These are phyloP conservation scores for Sussaba pulchella DNA, from an alignment of 2,888 invertebrate species.

Conservation along the genomic window DNA sequence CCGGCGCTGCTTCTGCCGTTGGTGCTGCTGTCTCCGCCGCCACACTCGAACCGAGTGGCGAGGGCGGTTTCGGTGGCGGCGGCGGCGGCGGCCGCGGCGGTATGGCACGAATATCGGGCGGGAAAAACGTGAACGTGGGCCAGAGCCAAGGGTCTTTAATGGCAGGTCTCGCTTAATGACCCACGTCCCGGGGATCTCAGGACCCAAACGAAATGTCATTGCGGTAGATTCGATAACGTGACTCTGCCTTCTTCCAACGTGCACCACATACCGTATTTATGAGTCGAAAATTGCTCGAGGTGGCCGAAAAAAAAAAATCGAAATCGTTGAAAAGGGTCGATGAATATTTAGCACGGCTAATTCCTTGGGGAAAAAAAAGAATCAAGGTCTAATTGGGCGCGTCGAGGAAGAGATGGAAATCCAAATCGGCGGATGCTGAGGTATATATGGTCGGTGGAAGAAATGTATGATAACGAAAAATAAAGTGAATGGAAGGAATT, in stretches of 20 bases:
- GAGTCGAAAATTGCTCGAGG: conserved; percentile 1
- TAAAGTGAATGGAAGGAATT: too few relatives aligned
- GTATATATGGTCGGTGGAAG: too few relatives aligned
- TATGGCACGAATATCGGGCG: conserved; percentile 45
- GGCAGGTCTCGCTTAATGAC: conserved; percentile 82
- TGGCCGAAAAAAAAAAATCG: neutral
- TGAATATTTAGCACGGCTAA: neutral
- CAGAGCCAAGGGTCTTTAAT: conserved; percentile 78
- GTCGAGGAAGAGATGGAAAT: too few relatives aligned
- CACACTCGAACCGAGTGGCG: conserved; percentile 43
- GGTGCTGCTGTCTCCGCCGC: conserved; percentile 35
- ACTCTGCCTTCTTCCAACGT: conserved; percentile 58
- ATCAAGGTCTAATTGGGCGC: too few relatives aligned
- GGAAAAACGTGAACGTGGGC: conserved; percentile 43
- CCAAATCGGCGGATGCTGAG: too few relatives aligned
- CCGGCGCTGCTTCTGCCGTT: conserved; percentile 62
- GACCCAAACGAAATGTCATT: conserved; percentile 82
- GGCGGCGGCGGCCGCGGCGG: conserved; percentile 24
- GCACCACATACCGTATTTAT: conserved; percentile 13
- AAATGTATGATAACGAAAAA: too few relatives aligned
- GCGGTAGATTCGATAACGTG: conserved; percentile 81
- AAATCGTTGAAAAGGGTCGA: conserved; percentile 13
- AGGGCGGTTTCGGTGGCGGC: conserved; percentile 25
- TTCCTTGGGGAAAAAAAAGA: conserved; percentile 19
- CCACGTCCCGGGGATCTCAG: conserved; percentile 70